Base-by-base conservation (phyloP, 2,797 vertebrate genomes). In the Limosa lapponica region DNA sequence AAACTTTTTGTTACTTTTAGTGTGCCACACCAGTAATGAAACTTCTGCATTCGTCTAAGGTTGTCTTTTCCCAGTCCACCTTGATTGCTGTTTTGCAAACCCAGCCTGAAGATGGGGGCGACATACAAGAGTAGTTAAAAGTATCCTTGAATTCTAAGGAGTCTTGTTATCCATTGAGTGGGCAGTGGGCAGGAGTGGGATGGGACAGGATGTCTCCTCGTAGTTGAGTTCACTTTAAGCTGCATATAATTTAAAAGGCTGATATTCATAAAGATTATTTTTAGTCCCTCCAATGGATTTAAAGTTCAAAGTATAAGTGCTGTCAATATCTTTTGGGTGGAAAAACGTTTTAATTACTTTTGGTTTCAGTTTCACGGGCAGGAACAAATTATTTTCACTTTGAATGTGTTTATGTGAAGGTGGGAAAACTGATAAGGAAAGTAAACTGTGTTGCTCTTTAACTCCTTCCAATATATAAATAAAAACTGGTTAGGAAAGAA, bases 341-440 rank as follows among this genome's bases (percentile, higher is more conserved):
- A 55, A 94, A 84, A 90, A 55, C 2, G 4, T 70, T 87, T 93
- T 92, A 71, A 65, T 87, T 90, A 52, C 93, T 96, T 96, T 96
- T 41, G 59, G 92, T 96, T 97, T 96, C 95, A 82, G 81, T 97
- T 97, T 95, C 89, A 64, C 1, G 0, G 55, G 16, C 66, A 67
- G 78, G 89, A 89, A 44, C 37, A 90, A 92, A 44, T 93, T 94
- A 75, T 93, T 94, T 96, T 93, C 73, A 16, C 73, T 93, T 90
- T 66, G 73, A 75, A 79, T 28, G 7, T 97, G 87, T 96, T 97
- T 97, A 83, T n/a, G 49, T 80, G 67, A 94, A 92, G 77, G 81
- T 96, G 95, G 92, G 78, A 90, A 94, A 84, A 89, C 86, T 89
- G 95, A 96, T 96, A 96, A 96, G 92, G 74, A 55, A 75, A 87